Base-by-base conservation (phyloP, 2,888 invertebrate species). In the Bellardia pandia region DNA sequence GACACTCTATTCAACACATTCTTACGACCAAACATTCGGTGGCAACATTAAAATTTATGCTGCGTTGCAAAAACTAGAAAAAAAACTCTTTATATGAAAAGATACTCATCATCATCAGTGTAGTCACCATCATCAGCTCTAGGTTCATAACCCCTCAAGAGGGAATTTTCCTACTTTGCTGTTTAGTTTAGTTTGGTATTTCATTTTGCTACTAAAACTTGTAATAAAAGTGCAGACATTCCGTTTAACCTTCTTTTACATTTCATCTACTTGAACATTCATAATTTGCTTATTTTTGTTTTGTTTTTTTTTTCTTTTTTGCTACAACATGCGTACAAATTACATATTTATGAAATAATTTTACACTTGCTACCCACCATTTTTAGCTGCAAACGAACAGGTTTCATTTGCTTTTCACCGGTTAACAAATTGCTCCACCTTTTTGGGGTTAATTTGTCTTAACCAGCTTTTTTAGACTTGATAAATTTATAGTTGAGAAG, bases 331-430 rank as follows among this genome's bases (percentile, higher is more conserved):
- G 74, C 81, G 66, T 78, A 78, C 68, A 81, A 81, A 81, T 87
- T 87, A 84, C 48, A 45, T 66, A 81, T 87, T 84, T 84, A 87
- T 86, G 76, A 68, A 86, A 86, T 84, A 64, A 69, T 84, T 79
- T 83, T 51, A 84, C 60, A 85, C 16, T 48, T 58, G 64, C 42
- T 56, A 71, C 37, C 23, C 37, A 56, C 42, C 42, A 66, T 45
- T 30, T 37, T 11, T 40, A 40, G 42, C 23, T 30, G 66, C 23
- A 33, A 5, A n/a, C 33, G 45, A 3, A 13, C 13, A 45, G 3
- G 16, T 40, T 40, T 40, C 3, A 68, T 37, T 37, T 58, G 23
- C 37, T 53, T 23, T n/a, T 16, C 56, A 7, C n/a, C n/a, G 16
- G 3, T 37, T 56, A 16, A 56, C 16, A 16, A 56, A 9, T 72